Evolutionary conservation across 1,140 invertebrate species (phyloP).

Genomic region (Myzus persicae): DNA sequence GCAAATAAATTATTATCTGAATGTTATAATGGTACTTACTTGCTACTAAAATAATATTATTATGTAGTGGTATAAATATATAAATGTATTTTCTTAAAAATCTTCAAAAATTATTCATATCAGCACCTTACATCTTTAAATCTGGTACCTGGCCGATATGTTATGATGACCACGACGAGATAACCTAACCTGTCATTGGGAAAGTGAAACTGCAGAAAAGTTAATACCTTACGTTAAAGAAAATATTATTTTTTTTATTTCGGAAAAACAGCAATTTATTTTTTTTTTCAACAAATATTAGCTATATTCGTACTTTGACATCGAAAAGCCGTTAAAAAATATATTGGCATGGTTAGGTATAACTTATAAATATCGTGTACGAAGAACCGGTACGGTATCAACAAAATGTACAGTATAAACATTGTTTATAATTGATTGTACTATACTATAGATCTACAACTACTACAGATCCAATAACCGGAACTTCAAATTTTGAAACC

Average conservation of each 20-base stretch:
- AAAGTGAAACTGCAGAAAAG: neutral
- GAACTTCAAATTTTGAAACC: too few species aligned
- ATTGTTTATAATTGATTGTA: too few species aligned
- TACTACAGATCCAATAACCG: too few species aligned
- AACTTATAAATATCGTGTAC: neutral
- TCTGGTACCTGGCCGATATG: neutral
- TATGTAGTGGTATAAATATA: neutral
- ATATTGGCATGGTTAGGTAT: neutral
- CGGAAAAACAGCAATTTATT: neutral
- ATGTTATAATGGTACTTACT: neutral
- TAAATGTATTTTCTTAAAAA: neutral
- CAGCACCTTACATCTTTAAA: neutral
- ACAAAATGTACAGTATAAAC: too few species aligned
- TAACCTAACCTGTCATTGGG: neutral
- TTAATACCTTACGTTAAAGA: neutral
- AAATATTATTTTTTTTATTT: neutral
- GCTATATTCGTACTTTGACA: neutral
- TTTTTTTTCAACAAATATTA: neutral
- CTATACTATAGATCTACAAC: too few species aligned
- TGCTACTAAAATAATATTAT: neutral
- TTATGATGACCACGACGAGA: neutral
- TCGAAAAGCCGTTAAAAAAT: neutral
- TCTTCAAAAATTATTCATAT: neutral
- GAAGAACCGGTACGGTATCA: neutral
- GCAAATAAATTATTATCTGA: neutral